Percentiles rank a stretch among this genome's conserved stretches.
Evolutionary conservation across 2,797 vertebrate genomes (phyloP).

Genomic region (Rhodeus uyekii): DNA sequence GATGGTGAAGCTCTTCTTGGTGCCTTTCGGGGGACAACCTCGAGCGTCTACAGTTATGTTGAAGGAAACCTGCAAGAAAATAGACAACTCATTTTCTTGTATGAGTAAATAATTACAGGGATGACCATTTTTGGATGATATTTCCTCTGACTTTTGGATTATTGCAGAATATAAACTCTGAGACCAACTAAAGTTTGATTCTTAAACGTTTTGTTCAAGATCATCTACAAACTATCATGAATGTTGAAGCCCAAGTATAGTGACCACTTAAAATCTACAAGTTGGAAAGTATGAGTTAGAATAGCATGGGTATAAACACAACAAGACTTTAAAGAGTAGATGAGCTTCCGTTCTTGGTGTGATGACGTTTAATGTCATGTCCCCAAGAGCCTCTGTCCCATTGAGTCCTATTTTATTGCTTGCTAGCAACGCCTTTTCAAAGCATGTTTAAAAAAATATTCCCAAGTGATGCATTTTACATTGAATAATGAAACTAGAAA

Average conservation of each 20-base stretch:
- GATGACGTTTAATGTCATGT: neutral
- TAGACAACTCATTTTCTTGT: neutral
- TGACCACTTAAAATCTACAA: neutral
- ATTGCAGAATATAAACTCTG: neutral
- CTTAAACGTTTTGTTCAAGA: neutral
- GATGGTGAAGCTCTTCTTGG: constrained; percentile 83
- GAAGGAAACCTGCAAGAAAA: constrained; percentile 84
- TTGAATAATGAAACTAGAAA: neutral
- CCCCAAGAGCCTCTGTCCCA: neutral
- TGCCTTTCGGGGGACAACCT: constrained; percentile 77
- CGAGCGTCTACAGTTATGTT: constrained; percentile 87
- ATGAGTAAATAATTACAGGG: neutral
- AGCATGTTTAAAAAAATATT: neutral
- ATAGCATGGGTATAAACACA: neutral
- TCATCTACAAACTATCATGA: neutral
- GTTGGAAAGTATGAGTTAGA: neutral
- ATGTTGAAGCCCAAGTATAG: neutral
- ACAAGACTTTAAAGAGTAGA: neutral
- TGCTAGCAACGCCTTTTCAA: neutral
- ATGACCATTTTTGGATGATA: too few species aligned
- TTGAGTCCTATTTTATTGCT: neutral
- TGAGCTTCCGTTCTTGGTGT: neutral
- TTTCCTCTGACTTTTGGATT: neutral
- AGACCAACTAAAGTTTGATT: neutral
- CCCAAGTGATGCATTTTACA: neutral